Evolutionary conservation across 2,113 vertebrate species (phyloP), one percentile per base, ranked within the genome.

Genomic region (Paracanthobrama guichenoti): DNA sequence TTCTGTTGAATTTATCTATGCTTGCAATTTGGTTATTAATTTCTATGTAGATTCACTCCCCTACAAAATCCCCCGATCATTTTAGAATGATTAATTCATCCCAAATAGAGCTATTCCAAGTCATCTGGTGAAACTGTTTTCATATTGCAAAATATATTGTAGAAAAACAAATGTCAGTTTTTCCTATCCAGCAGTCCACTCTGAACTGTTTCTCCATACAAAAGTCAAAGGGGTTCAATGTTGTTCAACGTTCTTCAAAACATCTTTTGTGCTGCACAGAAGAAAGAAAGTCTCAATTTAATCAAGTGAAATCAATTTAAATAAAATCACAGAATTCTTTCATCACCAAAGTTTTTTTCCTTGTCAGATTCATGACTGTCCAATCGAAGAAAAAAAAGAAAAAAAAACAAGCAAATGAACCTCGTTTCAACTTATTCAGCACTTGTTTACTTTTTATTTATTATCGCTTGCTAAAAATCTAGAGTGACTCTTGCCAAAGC

Each of bases 381-480:
- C 55, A 50, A 50, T n/a, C 10, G 7, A 39, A 55, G 28, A 46
- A 79, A 1, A 59, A 48, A 28, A 67, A 39, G 39, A 35, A 0
- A 67, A 14, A 59, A 48, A 22, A 67, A 39, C 69, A 26, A 72
- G 42, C 42, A 55, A 26, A 71, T 84, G 14, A 84, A 28, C 75
- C 75, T 79, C 18, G 2, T 20, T 59, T 84, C 50, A 79, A 66
- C 75, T 57, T 28, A 53, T 46, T 71, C 53, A 35, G 39, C 12
- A 57, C 85, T 60, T 44, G 18, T 31, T 62, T 48, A 60, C 77
- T 55, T 57, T 81, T 46, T 46, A 60, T 75, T 48, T 75, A 26
- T 67, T 87, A 62, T 81, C 75, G 7, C 57, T 76, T 28, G 39
- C 48, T 77, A 20, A 20, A 59, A 39, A 59, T 81, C 71, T 84